Evolutionary conservation across 2,888 invertebrate species (phyloP).

Genomic region (Dusona sp.): DNA sequence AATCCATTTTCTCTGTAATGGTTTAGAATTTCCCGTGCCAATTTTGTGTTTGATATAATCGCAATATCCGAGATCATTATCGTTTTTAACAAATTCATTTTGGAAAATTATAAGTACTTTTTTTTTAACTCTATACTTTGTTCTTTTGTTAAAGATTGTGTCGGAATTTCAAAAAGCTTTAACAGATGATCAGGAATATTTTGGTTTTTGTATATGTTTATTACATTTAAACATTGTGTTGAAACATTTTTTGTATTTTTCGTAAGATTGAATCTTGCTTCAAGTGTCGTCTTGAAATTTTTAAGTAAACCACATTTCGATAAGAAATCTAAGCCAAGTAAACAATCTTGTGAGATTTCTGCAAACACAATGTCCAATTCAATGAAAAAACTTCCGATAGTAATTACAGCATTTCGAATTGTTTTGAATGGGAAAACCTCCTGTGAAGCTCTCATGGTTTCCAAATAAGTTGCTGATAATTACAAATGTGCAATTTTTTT

Average conservation of each 20-base stretch:
- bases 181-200: neutral
- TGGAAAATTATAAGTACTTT: neutral
- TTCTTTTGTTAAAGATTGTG: neutral
- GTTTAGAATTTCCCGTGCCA: neutral
- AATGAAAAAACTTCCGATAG: too few relatives aligned
- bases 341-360: neutral
- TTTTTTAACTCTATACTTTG: slow-evolving; percentile 1
- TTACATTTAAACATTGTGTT: neutral
- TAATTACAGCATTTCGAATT: too few relatives aligned
- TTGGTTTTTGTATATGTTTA: neutral
- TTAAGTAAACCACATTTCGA: neutral
- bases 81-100: neutral
- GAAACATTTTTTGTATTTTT: neutral
- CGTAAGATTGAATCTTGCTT: neutral
- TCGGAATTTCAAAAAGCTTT: neutral
- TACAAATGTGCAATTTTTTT: neutral
- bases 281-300: neutral
- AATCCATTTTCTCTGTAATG: too few relatives aligned
- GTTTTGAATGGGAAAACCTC: too few relatives aligned
- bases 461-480: too few relatives aligned
- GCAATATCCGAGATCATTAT: neutral
- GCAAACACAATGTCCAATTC: neutral
- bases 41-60: neutral
- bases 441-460: too few relatives aligned
- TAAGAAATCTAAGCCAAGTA: neutral